Base-by-base conservation (phyloP, 2,888 invertebrate genomes). In the Yponomeuta evonymella region DNA sequence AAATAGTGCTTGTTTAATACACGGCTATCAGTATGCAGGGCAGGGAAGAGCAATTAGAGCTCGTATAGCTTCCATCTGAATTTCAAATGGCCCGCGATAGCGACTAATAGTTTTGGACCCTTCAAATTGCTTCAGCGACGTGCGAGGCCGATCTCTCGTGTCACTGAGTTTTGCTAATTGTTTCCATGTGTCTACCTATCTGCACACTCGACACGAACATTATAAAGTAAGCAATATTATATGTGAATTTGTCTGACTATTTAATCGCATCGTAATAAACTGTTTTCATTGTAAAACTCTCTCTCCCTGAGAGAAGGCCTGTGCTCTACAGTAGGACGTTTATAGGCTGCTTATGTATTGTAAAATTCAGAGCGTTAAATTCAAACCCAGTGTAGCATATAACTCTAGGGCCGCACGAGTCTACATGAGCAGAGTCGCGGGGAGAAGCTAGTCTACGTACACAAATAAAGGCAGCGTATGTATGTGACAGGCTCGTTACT, bases 1-100 rank as follows among this genome's bases (percentile, higher is more conserved):
- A 67, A 67, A 67, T 67, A 67, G 36, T 2, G 36, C 33, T 15
- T 43, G 70, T 68, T 67, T 48, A 71, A 74, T 71, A 73, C 75
- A 76, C 72, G 76, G 73, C 71, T 73, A 79, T 84, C 80, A 83
- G 81, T 83, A 86, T 85, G 85, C 85, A 78, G 76, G 78, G 80
- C 78, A 82, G 78, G 81, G 81, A 79, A 83, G 80, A 81, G 81
- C 88, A 88, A 87, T 89, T 88, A 89, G 70, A 48, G 83, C 82
- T 84, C 81, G 83, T 82, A 81, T 80, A 79, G 62, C 80, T 81
- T 80, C 80, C 80, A 82, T 84, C 83, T 81, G 85, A 84, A 84
- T 85, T 79, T 79, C 80, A 82, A 85, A 86, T 85, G 82, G 79
- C 77, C 64, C 66, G 70, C 66, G 70, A 72, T 75, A 75, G 76